Evolutionary conservation across 2,888 invertebrate genomes (phyloP), one percentile per base, ranked within the genome.

Genomic region (Thera britannica): DNA sequence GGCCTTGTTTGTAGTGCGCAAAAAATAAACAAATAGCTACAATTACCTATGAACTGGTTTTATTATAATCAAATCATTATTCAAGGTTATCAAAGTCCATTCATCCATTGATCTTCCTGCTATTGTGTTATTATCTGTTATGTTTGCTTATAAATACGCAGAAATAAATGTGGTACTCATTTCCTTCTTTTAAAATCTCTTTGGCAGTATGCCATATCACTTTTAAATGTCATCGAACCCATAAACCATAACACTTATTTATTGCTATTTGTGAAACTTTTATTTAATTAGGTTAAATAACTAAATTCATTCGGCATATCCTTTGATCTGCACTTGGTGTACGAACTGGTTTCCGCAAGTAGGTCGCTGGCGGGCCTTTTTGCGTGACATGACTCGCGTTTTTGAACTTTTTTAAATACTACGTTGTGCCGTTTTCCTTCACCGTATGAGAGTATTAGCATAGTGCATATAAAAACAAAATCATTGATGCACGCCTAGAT

Each of bases 1-100:
- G 44, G 9, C 9, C 44, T 7, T 46, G 44, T 46, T 12, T 51
- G 51, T 23, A 51, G 51, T 51, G 23, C 23, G 2, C 5, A 49
- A 49, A 51, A 23, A 44, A 65, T 7, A 65, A 56, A 55, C 12
- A 65, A 57, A 51, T 8, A 54, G 9, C 36, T 23, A 41, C 4
- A 11, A 46, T 52, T 55, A 52, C 23, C 48, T 68, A 62, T 65
- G 64, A 57, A 66, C 69, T 60, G 64, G 58, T 68, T 68, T 48
- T 58, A 54, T 38, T 4, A 54, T 8, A 57, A 54, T 72, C 23
- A 23, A 57, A 59, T 62, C 46, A 58, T 23, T 49, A 58, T 62
- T 74, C 75, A 78, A 77, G 78, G 78, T 61, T 73, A 74, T 73
- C 68, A 75, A 68, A 71, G 75, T 77, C 64, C 74, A 78, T 70